Conservation (phyloP, 2,888 invertebrate species). For the Noctua janthe region DNA sequence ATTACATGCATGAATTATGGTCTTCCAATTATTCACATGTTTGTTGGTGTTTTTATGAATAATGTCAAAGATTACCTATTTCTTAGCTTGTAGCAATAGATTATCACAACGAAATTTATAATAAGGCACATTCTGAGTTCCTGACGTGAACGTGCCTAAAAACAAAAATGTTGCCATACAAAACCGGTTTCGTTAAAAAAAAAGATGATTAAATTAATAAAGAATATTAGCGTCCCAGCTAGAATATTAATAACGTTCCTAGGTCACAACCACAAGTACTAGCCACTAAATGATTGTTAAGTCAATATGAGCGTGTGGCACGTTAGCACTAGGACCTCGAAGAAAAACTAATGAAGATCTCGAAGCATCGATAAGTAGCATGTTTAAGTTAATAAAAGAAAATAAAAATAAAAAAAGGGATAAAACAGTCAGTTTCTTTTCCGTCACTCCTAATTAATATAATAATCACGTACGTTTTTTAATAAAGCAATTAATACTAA, state of each 20-base stretch:
- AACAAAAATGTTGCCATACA: not conserved
- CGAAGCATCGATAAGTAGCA: slow-evolving; percentile 55
- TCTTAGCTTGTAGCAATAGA: not conserved
- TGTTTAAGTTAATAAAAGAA: slow-evolving; percentile 39
- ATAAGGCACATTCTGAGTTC: not conserved
- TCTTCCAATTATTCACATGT: not conserved
- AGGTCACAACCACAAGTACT: slow-evolving; percentile 45
- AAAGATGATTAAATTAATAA: slow-evolving; percentile 53
- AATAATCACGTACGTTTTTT: slow-evolving; percentile 36
- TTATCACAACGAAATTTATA: not conserved
- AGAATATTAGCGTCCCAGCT: slow-evolving; percentile 30
- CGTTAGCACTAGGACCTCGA: slow-evolving; percentile 55
- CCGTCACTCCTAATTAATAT: slow-evolving; percentile 7
- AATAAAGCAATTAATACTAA: slow-evolving; percentile 49
- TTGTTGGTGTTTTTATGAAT: not conserved
- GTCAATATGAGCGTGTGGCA: slow-evolving; percentile 70
- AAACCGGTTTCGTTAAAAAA: slow-evolving; percentile 10
- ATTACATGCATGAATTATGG: slow-evolving; percentile 58
- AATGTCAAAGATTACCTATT: not conserved
- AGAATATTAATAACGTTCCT: slow-evolving; percentile 50
- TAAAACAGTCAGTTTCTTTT: slow-evolving; percentile 34
- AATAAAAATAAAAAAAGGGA: slow-evolving; percentile 16
- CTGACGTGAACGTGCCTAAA: not conserved
- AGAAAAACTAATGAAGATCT: slow-evolving; percentile 61
- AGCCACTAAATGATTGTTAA: slow-evolving; percentile 66